Percentiles rank a stretch among this genome's conserved stretches.
phyloP scores from a whole-genome alignment of 2,113 vertebrate species.

The Brienomyrus longianalis region DNA sequence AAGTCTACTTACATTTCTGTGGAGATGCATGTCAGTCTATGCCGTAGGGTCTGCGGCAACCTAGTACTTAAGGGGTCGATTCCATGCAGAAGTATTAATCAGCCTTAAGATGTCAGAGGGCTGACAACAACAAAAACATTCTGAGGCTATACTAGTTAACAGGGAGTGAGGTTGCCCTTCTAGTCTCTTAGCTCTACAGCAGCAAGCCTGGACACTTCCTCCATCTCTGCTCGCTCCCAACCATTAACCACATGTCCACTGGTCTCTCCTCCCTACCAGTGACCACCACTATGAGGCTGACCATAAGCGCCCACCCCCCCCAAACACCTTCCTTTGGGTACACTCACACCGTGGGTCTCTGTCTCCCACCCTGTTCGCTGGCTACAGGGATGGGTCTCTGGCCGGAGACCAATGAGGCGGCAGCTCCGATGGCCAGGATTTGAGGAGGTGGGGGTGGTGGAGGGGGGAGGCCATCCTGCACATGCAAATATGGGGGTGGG shows the following conservation, averaged over 20 bases:
- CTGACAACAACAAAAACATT: background rate
- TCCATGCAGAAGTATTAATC: background rate
- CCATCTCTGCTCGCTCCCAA: background rate
- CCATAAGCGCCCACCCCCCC: background rate
- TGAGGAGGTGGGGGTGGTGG: constrained; percentile 82
- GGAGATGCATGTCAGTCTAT: background rate
- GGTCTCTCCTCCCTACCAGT: background rate
- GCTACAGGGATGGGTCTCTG: constrained; percentile 69
- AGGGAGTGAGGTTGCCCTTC: background rate
- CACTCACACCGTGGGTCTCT: constrained; percentile 93
- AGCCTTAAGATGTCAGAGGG: background rate
- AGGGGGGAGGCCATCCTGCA: constrained; percentile 62
- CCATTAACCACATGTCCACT: background rate
- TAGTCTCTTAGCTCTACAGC: background rate
- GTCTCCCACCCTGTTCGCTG: constrained; percentile 73
- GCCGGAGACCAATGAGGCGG: constrained; percentile 58
- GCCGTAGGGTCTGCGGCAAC: too few relatives aligned
- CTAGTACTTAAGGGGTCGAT: background rate
- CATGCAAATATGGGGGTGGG: background rate
- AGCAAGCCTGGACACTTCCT: background rate
- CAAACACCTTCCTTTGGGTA: constrained; percentile 1
- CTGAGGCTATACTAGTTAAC: background rate
- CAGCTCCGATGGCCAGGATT: constrained; percentile 64
- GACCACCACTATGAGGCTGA: background rate
- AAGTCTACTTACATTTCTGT: too few relatives aligned